Evolutionary conservation across 2,113 vertebrate species (phyloP).

Genomic region (Stictonetta naevosa): DNA sequence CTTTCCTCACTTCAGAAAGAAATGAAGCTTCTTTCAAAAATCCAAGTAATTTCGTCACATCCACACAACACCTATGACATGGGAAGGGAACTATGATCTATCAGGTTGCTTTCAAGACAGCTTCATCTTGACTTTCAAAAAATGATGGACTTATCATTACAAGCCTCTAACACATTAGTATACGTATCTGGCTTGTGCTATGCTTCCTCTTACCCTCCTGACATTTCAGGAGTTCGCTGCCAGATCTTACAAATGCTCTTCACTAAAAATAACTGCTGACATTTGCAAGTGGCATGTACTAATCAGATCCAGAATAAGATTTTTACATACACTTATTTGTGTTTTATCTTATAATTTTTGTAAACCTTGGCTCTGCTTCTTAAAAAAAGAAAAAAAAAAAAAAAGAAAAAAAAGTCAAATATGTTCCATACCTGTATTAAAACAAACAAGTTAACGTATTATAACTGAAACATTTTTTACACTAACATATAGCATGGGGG

Average conservation of each 20-base stretch:
- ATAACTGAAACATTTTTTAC: background rate
- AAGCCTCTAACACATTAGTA: background rate
- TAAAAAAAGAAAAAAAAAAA: background rate
- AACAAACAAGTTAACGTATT: background rate
- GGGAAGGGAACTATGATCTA: background rate
- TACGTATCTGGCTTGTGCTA: background rate
- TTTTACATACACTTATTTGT: background rate
- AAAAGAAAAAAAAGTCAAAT: background rate
- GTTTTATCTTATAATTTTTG: background rate
- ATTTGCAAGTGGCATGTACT: constrained; percentile 36
- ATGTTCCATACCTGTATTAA: background rate
- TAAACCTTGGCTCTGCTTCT: background rate
- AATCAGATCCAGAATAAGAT: constrained; percentile 24
- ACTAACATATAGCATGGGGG: background rate
- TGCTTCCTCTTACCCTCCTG: constrained; percentile 45
- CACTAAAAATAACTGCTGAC: constrained; percentile 59
- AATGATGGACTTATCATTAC: background rate
- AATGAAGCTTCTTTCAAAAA: background rate
- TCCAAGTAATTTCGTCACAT: background rate
- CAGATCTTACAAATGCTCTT: constrained; percentile 50
- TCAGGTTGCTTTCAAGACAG: background rate
- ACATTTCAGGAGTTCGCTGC: constrained; percentile 45
- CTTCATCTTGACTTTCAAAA: background rate
- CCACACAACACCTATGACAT: background rate
- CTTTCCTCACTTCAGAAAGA: background rate